phyloP scores from a whole-genome alignment of 2,797 vertebrate species.

The Craterocephalus amniculus region DNA sequence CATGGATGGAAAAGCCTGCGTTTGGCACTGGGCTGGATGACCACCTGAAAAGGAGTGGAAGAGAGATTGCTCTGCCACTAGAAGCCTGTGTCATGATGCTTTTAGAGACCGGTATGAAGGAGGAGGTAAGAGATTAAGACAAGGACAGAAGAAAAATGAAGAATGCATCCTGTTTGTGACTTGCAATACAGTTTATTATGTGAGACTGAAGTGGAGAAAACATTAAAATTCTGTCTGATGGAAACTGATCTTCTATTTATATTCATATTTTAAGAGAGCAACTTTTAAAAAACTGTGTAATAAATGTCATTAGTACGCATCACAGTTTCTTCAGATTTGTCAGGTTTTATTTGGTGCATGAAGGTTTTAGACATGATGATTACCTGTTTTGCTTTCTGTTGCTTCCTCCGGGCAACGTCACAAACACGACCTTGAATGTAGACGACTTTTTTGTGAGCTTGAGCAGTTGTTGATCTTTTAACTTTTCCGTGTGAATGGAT shows the following conservation, averaged over 20 bases:
- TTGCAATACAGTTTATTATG: background rate
- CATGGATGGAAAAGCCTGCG: conserved; percentile 96
- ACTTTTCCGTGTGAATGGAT: background rate
- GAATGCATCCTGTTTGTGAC: background rate
- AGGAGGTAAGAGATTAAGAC: conserved; percentile 85
- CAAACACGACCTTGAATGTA: background rate
- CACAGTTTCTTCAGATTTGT: conserved; percentile 48
- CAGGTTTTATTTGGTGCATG: conserved; percentile 8
- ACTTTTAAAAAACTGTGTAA: background rate
- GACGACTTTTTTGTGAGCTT: background rate
- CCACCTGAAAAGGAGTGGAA: conserved; percentile 93
- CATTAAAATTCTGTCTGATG: background rate
- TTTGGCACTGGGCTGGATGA: conserved; percentile 94
- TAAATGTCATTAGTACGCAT: too few species aligned
- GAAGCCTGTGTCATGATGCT: conserved; percentile 99
- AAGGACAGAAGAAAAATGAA: background rate
- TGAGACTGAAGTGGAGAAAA: background rate
- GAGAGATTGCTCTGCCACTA: conserved; percentile 92
- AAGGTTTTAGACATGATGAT: background rate
- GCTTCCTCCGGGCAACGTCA: background rate
- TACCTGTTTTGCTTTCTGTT: background rate
- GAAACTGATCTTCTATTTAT: background rate
- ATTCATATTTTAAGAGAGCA: background rate
- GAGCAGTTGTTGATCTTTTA: background rate
- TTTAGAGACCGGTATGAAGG: conserved; percentile 96